Evolutionary conservation across 2,888 invertebrate genomes (phyloP).

Genomic region (Polydrusus cervinus): DNA sequence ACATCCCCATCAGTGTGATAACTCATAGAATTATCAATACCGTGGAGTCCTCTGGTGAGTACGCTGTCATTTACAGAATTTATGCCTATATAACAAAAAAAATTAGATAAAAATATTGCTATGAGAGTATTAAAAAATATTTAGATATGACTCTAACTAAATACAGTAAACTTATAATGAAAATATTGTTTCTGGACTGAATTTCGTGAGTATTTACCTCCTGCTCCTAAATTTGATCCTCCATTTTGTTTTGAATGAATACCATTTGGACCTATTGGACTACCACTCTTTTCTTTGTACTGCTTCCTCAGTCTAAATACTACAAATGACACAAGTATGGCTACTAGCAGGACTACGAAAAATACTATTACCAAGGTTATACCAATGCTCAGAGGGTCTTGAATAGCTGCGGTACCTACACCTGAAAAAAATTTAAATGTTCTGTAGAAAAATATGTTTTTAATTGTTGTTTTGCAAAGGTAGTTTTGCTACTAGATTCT

Average conservation of each 20-base stretch:
- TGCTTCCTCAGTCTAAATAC: conserved; percentile 91
- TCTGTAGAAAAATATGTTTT: not conserved
- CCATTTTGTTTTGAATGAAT: conserved; percentile 87
- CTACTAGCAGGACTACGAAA: conserved; percentile 91
- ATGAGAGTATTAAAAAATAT: not conserved
- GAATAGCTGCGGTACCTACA: conserved; percentile 83
- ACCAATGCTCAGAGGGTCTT: conserved; percentile 93
- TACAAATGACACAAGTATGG: conserved; percentile 92
- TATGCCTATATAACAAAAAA: conserved; percentile 27
- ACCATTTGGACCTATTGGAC: conserved; percentile 79
- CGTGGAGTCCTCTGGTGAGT: conserved; percentile 80
- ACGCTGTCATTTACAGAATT: conserved; percentile 80
- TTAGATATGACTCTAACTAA: not conserved
- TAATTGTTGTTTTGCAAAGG: too few relatives aligned
- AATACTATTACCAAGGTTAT: conserved; percentile 95
- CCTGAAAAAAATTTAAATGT: conserved; percentile 68
- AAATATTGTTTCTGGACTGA: too few relatives aligned
- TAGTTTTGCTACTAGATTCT: too few relatives aligned
- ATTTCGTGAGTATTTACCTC: conserved; percentile 77
- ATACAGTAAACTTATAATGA: too few relatives aligned
- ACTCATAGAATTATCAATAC: conserved; percentile 80
- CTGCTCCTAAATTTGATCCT: conserved; percentile 81
- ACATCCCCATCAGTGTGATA: conserved; percentile 84
- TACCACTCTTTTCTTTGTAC: conserved; percentile 87
- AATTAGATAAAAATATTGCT: not conserved